These are phyloP conservation scores for Aphyosemion australe DNA, from an alignment of 2,113 vertebrate genomes.

Conservation along the genomic window DNA sequence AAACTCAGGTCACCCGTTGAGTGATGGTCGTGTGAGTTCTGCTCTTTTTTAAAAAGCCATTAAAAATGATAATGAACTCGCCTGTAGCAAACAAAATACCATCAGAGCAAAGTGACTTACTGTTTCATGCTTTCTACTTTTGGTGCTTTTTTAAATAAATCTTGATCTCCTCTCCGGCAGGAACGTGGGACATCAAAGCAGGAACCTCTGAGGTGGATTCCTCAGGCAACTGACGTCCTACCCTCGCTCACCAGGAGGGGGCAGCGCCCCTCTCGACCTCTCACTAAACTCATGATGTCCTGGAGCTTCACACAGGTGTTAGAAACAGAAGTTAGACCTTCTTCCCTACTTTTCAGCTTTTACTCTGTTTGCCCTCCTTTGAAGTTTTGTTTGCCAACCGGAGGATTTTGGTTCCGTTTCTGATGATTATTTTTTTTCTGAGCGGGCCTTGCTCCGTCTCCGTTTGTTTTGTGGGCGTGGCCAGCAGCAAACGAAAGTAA, in stretches of 20 bases:
- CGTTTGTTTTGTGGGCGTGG: conserved; percentile 22
- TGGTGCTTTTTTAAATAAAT: too few relatives aligned
- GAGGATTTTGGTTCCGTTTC: conserved; percentile 8
- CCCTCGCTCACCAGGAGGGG: conserved; percentile 10
- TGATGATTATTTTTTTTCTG: neutral
- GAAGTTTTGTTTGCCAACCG: conserved; percentile 3
- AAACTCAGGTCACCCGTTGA: too few relatives aligned
- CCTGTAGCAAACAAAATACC: too few relatives aligned
- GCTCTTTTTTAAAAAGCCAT: too few relatives aligned
- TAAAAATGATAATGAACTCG: too few relatives aligned
- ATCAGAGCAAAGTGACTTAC: too few relatives aligned
- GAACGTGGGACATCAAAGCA: conserved; percentile 77
- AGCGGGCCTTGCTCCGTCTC: conserved; percentile 32
- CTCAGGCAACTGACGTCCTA: conserved; percentile 68
- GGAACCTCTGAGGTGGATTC: conserved; percentile 71
- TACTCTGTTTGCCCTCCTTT: conserved; percentile 10
- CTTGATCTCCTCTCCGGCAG: conserved; percentile 51
- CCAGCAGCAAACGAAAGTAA: conserved; percentile 10
- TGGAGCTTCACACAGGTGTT: conserved; percentile 25
- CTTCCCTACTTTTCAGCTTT: conserved; percentile 5
- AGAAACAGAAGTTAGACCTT: conserved; percentile 8
- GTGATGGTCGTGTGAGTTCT: too few relatives aligned
- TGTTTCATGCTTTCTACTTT: too few relatives aligned
- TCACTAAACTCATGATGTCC: conserved; percentile 1
- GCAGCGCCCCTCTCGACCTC: conserved; percentile 14